Percentiles rank a stretch among this genome's conserved stretches.
These are phyloP conservation scores for Griposia aprilina DNA, from an alignment of 2,888 invertebrate genomes.

Conservation along the genomic window DNA sequence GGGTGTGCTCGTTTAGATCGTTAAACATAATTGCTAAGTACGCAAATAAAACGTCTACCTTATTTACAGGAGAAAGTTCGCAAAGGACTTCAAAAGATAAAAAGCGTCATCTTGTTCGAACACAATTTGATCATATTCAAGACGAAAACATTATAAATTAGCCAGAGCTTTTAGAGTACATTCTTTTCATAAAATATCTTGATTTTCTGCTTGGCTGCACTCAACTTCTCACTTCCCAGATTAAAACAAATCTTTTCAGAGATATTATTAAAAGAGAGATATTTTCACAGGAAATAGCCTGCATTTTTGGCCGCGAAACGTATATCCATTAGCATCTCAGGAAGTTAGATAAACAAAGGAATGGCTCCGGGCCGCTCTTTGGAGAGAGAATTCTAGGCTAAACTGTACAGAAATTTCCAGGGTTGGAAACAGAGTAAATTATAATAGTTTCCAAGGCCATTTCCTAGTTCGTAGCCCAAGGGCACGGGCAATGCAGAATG, in stretches of 20 bases:
- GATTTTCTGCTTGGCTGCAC: conserved; percentile 20
- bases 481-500: conserved; percentile 60
- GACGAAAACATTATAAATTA: conserved; percentile 10
- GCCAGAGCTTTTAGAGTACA: not conserved
- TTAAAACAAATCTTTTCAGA: conserved; percentile 38
- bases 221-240: conserved; percentile 19
- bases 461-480: conserved; percentile 60
- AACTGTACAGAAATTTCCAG: conserved; percentile 44
- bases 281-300: conserved; percentile 31
- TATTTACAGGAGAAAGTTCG: conserved; percentile 20
- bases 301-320: conserved; percentile 42
- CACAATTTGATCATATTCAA: conserved; percentile 2
- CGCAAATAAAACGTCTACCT: conserved; percentile 42
- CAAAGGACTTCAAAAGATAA: conserved; percentile 17
- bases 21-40: conserved; percentile 28
- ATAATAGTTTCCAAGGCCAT: conserved; percentile 61
- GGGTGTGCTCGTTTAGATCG: conserved; percentile 35
- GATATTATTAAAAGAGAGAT: conserved; percentile 13
- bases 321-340: conserved; percentile 51
- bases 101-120: conserved; percentile 12
- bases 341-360: conserved; percentile 56
- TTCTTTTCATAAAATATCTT: not conserved
- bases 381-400: conserved; percentile 43
- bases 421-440: conserved; percentile 45
- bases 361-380: conserved; percentile 39